A percentile compares a stretch with the other conserved stretches of the same genome.
Evolutionary conservation across 2,797 vertebrate genomes (phyloP).

Genomic region (Euphonia xanthogaster): DNA sequence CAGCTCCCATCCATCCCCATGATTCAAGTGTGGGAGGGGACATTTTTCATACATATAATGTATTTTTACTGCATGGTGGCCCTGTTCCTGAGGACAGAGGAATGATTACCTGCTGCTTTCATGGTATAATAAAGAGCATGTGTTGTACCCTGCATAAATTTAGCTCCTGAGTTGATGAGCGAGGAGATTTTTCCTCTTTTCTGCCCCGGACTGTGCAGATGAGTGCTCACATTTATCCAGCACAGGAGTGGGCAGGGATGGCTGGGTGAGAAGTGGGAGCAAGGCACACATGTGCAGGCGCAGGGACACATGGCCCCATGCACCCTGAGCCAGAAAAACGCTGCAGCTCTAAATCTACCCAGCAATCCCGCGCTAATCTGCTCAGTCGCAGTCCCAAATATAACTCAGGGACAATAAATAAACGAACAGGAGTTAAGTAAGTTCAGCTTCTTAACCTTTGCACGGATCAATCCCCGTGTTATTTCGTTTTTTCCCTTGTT

Average conservation of each 20-base stretch:
- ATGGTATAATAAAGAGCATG: not conserved
- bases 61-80: conserved; percentile 5
- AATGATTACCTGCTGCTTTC: not conserved
- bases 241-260: not conserved
- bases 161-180: not conserved
- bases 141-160: conserved; percentile 17
- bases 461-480: not conserved
- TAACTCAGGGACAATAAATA: conserved; percentile 40
- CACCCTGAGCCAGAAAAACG: not conserved
- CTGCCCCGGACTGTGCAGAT: not conserved
- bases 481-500: not conserved
- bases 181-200: not conserved
- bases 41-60: not conserved
- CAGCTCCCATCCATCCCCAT: conserved; percentile 22
- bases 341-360: not conserved
- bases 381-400: not conserved
- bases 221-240: not conserved
- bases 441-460: conserved; percentile 44
- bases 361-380: not conserved
- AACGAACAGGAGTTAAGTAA: conserved; percentile 4
- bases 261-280: not conserved
- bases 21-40: conserved; percentile 21
- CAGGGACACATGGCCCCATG: not conserved
- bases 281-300: not conserved
- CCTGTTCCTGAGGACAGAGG: conserved; percentile 10